Conservation (phyloP, 1,140 invertebrate genomes). For the Drosophila sproati region DNA sequence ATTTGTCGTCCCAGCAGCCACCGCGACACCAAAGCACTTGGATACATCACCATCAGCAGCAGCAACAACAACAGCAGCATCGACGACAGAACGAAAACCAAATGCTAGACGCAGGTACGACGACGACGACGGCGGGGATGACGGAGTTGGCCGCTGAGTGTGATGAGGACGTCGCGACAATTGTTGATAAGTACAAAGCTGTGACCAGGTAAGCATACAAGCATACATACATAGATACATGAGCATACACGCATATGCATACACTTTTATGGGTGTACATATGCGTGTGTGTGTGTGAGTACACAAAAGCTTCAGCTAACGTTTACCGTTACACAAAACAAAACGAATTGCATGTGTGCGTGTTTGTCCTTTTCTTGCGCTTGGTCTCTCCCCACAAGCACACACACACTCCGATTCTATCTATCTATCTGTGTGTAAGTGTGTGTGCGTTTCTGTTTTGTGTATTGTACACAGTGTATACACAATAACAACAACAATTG, state of each 20-base stretch:
- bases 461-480: slow-evolving; percentile 55
- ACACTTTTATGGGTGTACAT: neutral
- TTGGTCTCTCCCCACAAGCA: neutral
- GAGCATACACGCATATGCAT: slow-evolving; percentile 17
- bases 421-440: slow-evolving; percentile 17
- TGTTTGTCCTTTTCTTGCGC: slow-evolving; percentile 21
- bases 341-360: slow-evolving; percentile 29
- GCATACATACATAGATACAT: slow-evolving; percentile 35
- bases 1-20: slow-evolving; percentile 9
- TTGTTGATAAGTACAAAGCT: slow-evolving; percentile 60
- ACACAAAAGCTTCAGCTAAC: slow-evolving; percentile 43
- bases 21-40: slow-evolving; percentile 37
- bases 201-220: slow-evolving; percentile 49
- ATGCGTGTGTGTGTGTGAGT: slow-evolving; percentile 2
- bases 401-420: slow-evolving; percentile 7
- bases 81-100: slow-evolving; percentile 30
- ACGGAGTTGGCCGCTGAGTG: slow-evolving; percentile 49
- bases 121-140: slow-evolving; percentile 9
- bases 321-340: slow-evolving; percentile 47
- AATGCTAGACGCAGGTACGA: slow-evolving; percentile 5
- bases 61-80: slow-evolving; percentile 25
- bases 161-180: slow-evolving; percentile 59
- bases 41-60: slow-evolving; percentile 45
- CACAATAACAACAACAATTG: slow-evolving; percentile 65
- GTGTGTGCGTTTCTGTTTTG: slow-evolving; percentile 32